Evolutionary conservation across 2,888 invertebrate genomes (phyloP).

Genomic region (Athalia circularis): DNA sequence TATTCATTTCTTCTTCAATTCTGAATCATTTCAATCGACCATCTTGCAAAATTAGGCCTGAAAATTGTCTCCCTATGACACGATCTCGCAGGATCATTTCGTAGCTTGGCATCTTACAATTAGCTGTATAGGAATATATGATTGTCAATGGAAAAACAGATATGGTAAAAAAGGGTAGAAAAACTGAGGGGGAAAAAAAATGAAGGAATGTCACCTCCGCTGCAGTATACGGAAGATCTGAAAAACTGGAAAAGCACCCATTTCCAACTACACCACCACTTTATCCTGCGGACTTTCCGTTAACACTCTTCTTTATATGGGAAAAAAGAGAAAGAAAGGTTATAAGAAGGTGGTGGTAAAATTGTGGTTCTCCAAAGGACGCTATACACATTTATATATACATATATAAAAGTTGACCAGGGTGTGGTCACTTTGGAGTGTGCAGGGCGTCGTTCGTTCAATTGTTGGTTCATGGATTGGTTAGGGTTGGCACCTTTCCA

Average conservation of each 20-base stretch:
- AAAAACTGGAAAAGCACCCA: neutral
- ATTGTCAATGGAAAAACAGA: neutral
- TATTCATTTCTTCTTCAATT: no score
- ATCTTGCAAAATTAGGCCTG: no score
- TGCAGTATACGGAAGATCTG: neutral
- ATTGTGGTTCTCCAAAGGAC: slow-evolving; percentile 14
- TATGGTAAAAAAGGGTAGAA: neutral
- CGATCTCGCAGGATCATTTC: neutral
- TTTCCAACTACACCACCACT: neutral
- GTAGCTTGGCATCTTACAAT: slow-evolving; percentile 16
- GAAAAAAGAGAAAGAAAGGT: no score
- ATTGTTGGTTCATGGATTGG: slow-evolving; percentile 1
- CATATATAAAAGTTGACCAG: neutral
- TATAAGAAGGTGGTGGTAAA: neutral
- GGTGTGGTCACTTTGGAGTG: neutral
- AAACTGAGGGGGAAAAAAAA: slow-evolving; percentile 7
- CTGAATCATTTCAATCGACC: no score
- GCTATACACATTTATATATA: neutral
- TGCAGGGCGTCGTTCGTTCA: neutral
- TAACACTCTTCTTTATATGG: neutral
- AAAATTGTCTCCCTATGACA: no score
- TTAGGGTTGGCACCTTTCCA: slow-evolving; percentile 2
- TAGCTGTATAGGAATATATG: neutral
- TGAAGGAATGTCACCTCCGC: neutral
- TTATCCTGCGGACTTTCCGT: neutral